Percentiles rank a stretch among this genome's conserved stretches.
Conservation (phyloP, 2,797 vertebrate genomes). For the Sparidentex hasta region DNA sequence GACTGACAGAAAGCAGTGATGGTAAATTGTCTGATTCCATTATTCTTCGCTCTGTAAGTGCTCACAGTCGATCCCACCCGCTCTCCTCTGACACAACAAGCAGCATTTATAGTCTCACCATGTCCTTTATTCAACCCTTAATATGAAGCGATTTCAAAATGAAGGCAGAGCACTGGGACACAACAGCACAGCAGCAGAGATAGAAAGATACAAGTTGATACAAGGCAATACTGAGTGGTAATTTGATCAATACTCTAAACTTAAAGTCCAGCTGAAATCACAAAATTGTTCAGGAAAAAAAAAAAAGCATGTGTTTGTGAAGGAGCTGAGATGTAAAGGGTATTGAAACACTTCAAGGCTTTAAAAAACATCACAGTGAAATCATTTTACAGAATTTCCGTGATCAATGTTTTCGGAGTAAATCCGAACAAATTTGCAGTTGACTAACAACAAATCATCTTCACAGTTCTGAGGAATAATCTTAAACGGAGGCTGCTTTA, state of each 20-base stretch:
- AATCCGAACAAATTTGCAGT: neutral
- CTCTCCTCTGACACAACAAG: slow-evolving; percentile 19
- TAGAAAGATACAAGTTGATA: slow-evolving; percentile 26
- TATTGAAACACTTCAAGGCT: too few species aligned
- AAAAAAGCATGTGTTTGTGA: neutral
- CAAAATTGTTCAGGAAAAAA: too few species aligned
- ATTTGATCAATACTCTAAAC: slow-evolving; percentile 2
- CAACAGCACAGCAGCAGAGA: slow-evolving; percentile 33
- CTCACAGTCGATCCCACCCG: slow-evolving; percentile 26
- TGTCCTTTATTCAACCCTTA: slow-evolving; percentile 51
- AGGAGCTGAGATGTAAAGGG: neutral
- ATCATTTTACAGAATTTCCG: too few species aligned
- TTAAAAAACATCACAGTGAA: too few species aligned
- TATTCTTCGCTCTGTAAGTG: slow-evolving; percentile 48
- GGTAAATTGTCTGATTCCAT: slow-evolving; percentile 50
- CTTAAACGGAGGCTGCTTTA: neutral
- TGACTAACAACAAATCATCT: neutral
- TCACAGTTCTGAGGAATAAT: neutral
- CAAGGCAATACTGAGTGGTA: slow-evolving; percentile 14
- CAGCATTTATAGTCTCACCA: slow-evolving; percentile 10
- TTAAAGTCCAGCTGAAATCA: slow-evolving; percentile 47
- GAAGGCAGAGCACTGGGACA: slow-evolving; percentile 42
- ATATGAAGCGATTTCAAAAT: slow-evolving; percentile 33
- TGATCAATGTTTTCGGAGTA: too few species aligned
- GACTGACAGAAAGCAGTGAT: slow-evolving; percentile 48